These are phyloP conservation scores for Chrysocyon brachyurus DNA, from an alignment of 2,797 vertebrate genomes.

Conservation along the genomic window DNA sequence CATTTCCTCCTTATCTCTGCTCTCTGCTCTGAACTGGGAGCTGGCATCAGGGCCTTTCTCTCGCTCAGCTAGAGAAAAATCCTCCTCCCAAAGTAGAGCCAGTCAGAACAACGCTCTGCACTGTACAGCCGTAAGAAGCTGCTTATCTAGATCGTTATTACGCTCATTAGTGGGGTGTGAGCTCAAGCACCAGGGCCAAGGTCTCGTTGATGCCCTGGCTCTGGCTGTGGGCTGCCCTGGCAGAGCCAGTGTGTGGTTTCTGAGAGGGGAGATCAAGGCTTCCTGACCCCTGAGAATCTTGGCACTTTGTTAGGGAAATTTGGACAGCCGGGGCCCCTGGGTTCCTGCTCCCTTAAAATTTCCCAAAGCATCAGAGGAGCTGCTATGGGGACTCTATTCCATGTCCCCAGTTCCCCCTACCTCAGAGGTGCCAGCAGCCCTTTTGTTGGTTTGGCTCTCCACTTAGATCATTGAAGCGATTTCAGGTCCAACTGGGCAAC, in stretches of 20 bases:
- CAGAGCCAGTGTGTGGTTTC: neutral
- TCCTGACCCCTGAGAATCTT: neutral
- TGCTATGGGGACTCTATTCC: conserved; percentile 10
- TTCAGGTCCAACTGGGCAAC: conserved; percentile 81
- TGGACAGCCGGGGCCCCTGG: neutral
- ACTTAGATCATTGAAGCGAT: conserved; percentile 81
- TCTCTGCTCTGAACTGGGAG: neutral
- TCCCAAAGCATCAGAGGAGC: neutral
- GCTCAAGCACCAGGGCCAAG: conserved; percentile 16
- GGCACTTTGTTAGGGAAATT: conserved; percentile 58
- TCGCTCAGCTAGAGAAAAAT: conserved; percentile 34
- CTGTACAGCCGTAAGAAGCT: neutral
- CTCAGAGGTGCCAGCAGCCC: conserved; percentile 53
- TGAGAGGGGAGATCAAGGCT: conserved; percentile 5
- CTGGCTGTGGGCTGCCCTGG: neutral
- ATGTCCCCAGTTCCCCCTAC: conserved; percentile 39
- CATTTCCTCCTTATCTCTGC: neutral
- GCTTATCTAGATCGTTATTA: neutral
- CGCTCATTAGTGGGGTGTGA: neutral
- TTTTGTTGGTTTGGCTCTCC: conserved; percentile 76
- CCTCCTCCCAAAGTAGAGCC: neutral
- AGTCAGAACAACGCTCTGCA: neutral
- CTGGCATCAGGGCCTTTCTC: neutral
- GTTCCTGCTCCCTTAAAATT: conserved; percentile 2
- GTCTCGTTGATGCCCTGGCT: neutral